These are phyloP conservation scores for Machaerirhynchus nigripectus DNA, from an alignment of 2,113 vertebrate species.

Conservation along the genomic window DNA sequence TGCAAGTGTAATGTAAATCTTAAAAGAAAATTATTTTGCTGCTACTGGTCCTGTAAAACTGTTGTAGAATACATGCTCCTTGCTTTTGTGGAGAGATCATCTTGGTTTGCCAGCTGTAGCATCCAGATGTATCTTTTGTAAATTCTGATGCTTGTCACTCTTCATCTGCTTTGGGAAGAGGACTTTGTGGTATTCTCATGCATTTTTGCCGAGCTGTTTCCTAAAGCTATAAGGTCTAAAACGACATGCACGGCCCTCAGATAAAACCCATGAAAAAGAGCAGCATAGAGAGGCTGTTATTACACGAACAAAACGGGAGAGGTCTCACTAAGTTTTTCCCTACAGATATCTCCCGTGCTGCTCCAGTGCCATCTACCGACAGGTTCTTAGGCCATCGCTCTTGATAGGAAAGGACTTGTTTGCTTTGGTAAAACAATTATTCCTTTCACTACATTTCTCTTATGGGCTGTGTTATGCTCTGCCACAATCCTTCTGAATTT, in stretches of 20 bases:
- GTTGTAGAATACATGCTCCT: background rate
- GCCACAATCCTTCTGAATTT: background rate
- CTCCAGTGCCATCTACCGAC: conserved; percentile 37
- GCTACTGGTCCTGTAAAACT: background rate
- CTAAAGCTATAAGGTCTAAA: background rate
- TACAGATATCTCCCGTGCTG: background rate
- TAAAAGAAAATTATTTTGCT: background rate
- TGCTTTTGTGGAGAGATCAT: background rate
- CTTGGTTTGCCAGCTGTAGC: background rate
- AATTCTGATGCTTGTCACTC: background rate
- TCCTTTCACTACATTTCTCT: background rate
- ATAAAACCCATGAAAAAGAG: background rate
- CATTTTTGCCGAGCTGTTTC: background rate
- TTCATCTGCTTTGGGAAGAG: background rate
- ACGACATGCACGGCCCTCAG: background rate
- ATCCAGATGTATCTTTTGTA: background rate
- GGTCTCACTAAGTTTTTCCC: background rate
- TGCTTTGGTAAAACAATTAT: background rate
- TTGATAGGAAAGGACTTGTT: background rate
- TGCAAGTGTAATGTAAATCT: background rate
- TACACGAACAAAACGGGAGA: background rate
- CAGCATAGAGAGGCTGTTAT: background rate
- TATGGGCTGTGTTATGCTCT: background rate
- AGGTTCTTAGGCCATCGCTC: background rate
- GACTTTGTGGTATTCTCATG: background rate